Evolutionary conservation across 2,888 invertebrate genomes (phyloP).

Genomic region (Caradrina clavipalpis): DNA sequence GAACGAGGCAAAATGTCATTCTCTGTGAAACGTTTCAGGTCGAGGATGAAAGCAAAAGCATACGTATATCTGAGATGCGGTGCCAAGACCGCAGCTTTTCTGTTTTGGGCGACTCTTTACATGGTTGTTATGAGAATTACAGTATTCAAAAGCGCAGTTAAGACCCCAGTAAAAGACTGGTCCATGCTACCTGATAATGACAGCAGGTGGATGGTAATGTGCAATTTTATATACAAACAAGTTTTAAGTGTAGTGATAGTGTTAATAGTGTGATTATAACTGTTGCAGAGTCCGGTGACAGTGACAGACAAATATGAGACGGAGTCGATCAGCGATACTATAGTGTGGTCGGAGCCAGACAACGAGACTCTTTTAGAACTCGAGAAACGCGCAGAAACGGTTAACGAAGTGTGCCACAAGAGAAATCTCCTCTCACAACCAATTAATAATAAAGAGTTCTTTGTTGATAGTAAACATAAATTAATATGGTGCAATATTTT

Average conservation of each 20-base stretch:
- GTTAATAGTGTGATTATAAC: conserved; percentile 44
- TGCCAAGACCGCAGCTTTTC: conserved; percentile 85
- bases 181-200: conserved; percentile 86
- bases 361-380: conserved; percentile 86
- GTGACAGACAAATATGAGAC: conserved; percentile 80
- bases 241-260: conserved; percentile 8
- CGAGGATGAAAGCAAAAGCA: conserved; percentile 79
- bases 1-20: conserved; percentile 79
- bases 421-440: conserved; percentile 76
- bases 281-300: conserved; percentile 84
- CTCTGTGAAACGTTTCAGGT: conserved; percentile 79
- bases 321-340: conserved; percentile 65
- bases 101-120: conserved; percentile 87
- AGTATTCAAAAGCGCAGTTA: conserved; percentile 84
- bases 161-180: conserved; percentile 81
- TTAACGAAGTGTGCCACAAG: conserved; percentile 88
- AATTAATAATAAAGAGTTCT: conserved; percentile 94
- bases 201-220: conserved; percentile 87
- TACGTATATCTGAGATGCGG: conserved; percentile 85
- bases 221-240: conserved; percentile 13
- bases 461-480: conserved; percentile 92
- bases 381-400: conserved; percentile 82
- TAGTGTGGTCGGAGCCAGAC: conserved; percentile 82
- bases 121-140: conserved; percentile 88
- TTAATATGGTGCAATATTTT: conserved; percentile 95